A percentile compares a stretch with the other conserved stretches of the same genome.
These are phyloP conservation scores for Andricus grossulariae DNA, from an alignment of 1,140 invertebrate species.

Conservation along the genomic window DNA sequence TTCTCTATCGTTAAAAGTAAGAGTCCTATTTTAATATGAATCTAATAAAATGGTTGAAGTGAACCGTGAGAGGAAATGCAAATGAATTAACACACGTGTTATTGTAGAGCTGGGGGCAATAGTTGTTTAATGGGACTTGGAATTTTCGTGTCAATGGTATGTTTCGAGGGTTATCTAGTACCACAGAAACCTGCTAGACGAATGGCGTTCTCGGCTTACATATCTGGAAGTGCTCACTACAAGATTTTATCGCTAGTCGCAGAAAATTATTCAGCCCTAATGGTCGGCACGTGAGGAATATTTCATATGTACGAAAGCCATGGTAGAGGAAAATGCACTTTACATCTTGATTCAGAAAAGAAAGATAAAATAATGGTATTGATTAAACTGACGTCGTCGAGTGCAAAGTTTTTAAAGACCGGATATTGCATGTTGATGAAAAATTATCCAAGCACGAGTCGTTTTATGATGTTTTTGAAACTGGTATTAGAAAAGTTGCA, in stretches of 20 bases:
- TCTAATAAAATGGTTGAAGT: background rate
- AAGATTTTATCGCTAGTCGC: background rate
- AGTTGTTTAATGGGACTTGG: background rate
- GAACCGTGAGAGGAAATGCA: background rate
- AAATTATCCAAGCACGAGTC: background rate
- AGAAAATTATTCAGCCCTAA: conserved; percentile 5
- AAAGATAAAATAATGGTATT: conserved; percentile 18
- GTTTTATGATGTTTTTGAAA: background rate
- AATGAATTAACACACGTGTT: background rate
- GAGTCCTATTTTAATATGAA: background rate
- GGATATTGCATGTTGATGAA: conserved; percentile 4
- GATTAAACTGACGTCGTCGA: conserved; percentile 15
- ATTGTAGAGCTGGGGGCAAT: background rate
- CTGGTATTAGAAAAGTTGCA: no score
- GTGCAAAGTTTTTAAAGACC: background rate
- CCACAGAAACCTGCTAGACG: background rate
- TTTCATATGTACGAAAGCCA: background rate
- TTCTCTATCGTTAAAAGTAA: no score
- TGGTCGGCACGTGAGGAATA: no score
- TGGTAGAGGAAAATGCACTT: background rate
- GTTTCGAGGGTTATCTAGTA: background rate
- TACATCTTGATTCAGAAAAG: conserved; percentile 13
- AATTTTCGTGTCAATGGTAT: background rate
- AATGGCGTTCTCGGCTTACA: background rate
- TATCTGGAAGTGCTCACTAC: background rate